Evolutionary conservation across 2,797 vertebrate genomes (phyloP).

Genomic region (Eupleurogrammus muticus): DNA sequence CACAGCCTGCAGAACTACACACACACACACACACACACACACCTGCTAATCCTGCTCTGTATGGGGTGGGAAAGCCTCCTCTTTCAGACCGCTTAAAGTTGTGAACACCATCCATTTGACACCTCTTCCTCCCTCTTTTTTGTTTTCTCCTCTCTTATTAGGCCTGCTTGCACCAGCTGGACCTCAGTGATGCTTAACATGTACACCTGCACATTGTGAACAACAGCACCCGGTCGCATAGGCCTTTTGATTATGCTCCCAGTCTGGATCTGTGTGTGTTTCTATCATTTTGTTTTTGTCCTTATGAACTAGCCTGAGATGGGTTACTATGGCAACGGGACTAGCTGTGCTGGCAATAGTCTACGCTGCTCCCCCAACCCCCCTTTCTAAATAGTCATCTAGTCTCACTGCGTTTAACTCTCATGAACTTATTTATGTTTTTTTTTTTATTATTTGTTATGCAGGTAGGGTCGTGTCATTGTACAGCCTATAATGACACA

Average conservation of each 20-base stretch:
- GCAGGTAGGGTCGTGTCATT: neutral
- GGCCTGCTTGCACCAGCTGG: slow-evolving; percentile 41
- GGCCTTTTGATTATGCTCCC: slow-evolving; percentile 40
- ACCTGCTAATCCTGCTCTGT: slow-evolving; percentile 64
- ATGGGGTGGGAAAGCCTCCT: slow-evolving; percentile 63
- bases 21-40: slow-evolving; percentile 41
- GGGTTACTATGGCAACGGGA: slow-evolving; percentile 75
- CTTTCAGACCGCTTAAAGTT: slow-evolving; percentile 68
- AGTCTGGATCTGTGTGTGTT: slow-evolving; percentile 12
- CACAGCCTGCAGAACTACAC: slow-evolving; percentile 62
- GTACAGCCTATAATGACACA: neutral
- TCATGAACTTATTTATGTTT: slow-evolving; percentile 10
- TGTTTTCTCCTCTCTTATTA: slow-evolving; percentile 50
- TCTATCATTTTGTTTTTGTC: slow-evolving; percentile 60
- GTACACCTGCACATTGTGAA: slow-evolving; percentile 58
- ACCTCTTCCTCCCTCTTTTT: slow-evolving; percentile 39
- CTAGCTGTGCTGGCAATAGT: slow-evolving; percentile 51
- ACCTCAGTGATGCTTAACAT: slow-evolving; percentile 51
- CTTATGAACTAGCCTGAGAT: slow-evolving; percentile 64
- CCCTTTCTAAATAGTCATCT: slow-evolving; percentile 31
- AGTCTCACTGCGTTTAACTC: slow-evolving; percentile 26
- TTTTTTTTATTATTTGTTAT: slow-evolving; percentile 16
- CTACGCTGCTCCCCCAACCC: slow-evolving; percentile 12
- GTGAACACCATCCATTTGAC: slow-evolving; percentile 63
- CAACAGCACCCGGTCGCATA: slow-evolving; percentile 48